Conservation (phyloP, 2,113 vertebrate genomes). For the Aptenodytes forsteri region DNA sequence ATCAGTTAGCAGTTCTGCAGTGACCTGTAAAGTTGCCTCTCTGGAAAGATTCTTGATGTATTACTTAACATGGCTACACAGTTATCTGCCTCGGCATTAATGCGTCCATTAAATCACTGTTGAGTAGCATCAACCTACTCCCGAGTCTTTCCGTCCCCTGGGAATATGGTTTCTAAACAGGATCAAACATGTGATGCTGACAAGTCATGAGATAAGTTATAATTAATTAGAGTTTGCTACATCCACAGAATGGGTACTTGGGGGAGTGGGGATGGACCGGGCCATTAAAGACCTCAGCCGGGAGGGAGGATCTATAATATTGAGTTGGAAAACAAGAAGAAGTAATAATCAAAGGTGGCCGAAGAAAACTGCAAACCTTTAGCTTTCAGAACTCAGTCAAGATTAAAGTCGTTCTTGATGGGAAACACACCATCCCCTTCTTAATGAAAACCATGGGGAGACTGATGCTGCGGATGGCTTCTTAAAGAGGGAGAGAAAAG, state of each 20-base stretch:
- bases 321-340: slow-evolving; percentile 50
- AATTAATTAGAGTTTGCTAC: slow-evolving; percentile 66
- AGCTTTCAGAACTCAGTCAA: slow-evolving; percentile 56
- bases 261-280: slow-evolving; percentile 25
- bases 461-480: background rate
- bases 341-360: slow-evolving; percentile 64
- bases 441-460: slow-evolving; percentile 66
- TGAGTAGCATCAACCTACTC: slow-evolving; percentile 51
- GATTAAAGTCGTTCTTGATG: slow-evolving; percentile 67
- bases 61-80: slow-evolving; percentile 52
- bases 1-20: slow-evolving; percentile 41
- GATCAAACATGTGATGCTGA: slow-evolving; percentile 60
- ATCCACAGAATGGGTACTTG: slow-evolving; percentile 52
- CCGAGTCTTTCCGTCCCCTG: slow-evolving; percentile 29
- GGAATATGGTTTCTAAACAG: slow-evolving; percentile 71
- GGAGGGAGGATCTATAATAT: slow-evolving; percentile 62
- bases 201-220: slow-evolving; percentile 61
- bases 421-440: slow-evolving; percentile 56
- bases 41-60: slow-evolving; percentile 60
- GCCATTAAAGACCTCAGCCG: slow-evolving; percentile 21
- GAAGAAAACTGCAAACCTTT: slow-evolving; percentile 63
- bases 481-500: background rate
- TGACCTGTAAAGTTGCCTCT: slow-evolving; percentile 47
- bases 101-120: slow-evolving; percentile 65
- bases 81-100: slow-evolving; percentile 52